Evolutionary conservation across 2,888 invertebrate species (phyloP).

Genomic region (Metacarcinus magister): DNA sequence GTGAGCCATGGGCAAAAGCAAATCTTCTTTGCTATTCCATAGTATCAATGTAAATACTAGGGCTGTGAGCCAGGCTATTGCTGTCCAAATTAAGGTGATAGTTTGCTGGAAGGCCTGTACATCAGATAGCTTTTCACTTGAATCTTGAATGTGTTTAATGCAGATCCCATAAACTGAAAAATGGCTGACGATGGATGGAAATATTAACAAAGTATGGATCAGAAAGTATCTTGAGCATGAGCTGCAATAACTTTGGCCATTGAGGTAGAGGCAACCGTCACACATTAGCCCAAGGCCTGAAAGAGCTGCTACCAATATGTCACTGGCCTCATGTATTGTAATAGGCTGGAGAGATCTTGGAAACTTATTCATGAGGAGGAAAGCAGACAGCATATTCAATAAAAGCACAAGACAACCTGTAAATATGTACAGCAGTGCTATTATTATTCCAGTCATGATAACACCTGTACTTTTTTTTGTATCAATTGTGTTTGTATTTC

Average conservation of each 20-base stretch:
- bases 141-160: conserved; percentile 46
- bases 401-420: conserved; percentile 67
- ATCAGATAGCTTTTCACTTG: not conserved
- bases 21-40: conserved; percentile 52
- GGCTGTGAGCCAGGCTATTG: conserved; percentile 63
- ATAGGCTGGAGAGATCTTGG: not conserved
- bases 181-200: conserved; percentile 65
- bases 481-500: not conserved
- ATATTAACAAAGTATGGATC: conserved; percentile 50
- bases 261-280: conserved; percentile 72
- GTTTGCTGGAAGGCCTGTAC: not conserved
- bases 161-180: conserved; percentile 61
- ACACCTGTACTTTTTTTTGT: not conserved
- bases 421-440: conserved; percentile 58
- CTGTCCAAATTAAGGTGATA: conserved; percentile 55
- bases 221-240: conserved; percentile 73
- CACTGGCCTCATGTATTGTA: conserved; percentile 60
- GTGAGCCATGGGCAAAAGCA: not conserved
- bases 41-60: conserved; percentile 53
- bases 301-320: conserved; percentile 58
- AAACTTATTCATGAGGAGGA: conserved; percentile 34
- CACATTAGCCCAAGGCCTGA: conserved; percentile 68
- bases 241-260: conserved; percentile 52
- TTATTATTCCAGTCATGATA: conserved; percentile 26
- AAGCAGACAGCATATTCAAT: conserved; percentile 53